Percentiles rank a stretch among this genome's conserved stretches.
Evolutionary conservation across 2,113 vertebrate genomes (phyloP).

Genomic region (Gambusia affinis): DNA sequence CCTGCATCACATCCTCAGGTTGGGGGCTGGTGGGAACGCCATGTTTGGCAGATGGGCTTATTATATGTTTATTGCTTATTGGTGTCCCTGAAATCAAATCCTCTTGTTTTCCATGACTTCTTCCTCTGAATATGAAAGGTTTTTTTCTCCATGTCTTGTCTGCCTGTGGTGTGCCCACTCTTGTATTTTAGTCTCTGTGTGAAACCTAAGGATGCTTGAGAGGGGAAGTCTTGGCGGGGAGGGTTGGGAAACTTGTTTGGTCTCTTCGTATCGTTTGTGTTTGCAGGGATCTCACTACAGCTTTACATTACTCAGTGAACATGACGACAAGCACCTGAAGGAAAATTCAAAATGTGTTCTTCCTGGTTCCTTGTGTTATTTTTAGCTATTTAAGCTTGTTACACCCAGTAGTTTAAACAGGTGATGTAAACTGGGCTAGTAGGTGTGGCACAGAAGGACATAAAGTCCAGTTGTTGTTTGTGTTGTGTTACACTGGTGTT

Average conservation of each 20-base stretch:
- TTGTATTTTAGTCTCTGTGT: constrained; percentile 74
- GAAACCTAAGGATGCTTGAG: constrained; percentile 73
- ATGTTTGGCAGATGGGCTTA: constrained; percentile 66
- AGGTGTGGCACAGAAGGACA: constrained; percentile 36
- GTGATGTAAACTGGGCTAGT: constrained; percentile 15
- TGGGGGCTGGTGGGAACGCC: constrained; percentile 25
- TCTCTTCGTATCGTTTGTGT: constrained; percentile 1
- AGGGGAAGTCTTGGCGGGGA: constrained; percentile 49
- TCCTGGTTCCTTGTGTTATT: constrained; percentile 31
- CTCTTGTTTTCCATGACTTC: constrained; percentile 77
- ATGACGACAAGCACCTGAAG: not conserved
- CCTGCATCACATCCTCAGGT: constrained; percentile 28
- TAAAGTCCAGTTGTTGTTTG: constrained; percentile 22
- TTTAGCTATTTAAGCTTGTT: constrained; percentile 21
- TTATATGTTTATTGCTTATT: constrained; percentile 78
- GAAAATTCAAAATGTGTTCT: not conserved
- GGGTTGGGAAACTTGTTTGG: not conserved
- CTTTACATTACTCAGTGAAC: constrained; percentile 4
- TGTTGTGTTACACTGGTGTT: constrained; percentile 51
- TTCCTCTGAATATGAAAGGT: constrained; percentile 70
- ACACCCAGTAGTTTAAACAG: constrained; percentile 5
- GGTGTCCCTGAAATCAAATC: constrained; percentile 75
- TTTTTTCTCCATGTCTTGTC: constrained; percentile 74
- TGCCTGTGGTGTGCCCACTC: constrained; percentile 61
- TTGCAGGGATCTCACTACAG: constrained; percentile 1